These are phyloP conservation scores for Diachasma alloeum DNA, from an alignment of 1,140 invertebrate species.

Conservation along the genomic window DNA sequence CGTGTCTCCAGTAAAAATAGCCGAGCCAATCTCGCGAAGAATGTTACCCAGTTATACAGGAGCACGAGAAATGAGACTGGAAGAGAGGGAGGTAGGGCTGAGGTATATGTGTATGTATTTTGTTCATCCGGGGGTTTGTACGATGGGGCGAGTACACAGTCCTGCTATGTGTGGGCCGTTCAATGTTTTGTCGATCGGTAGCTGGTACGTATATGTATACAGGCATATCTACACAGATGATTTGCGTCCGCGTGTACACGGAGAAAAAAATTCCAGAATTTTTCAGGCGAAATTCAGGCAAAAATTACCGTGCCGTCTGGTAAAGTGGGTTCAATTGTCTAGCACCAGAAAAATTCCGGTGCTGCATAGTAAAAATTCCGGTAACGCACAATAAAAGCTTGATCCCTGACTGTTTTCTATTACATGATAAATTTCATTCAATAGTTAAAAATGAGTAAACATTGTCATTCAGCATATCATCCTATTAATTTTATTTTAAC, in stretches of 20 bases:
- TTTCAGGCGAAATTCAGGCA: too few species aligned
- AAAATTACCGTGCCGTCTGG: too few species aligned
- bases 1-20: conserved; percentile 19
- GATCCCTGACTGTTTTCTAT: too few species aligned
- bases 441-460: too few species aligned
- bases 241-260: neutral
- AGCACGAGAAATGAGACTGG: neutral
- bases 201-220: neutral
- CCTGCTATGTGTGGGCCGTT: neutral
- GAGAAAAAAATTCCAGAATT: too few species aligned
- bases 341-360: too few species aligned
- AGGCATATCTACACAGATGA: neutral
- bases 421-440: too few species aligned
- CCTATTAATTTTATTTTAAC: too few species aligned
- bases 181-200: neutral
- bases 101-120: neutral
- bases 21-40: neutral
- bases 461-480: too few species aligned
- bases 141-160: neutral
- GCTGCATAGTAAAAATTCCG: too few species aligned
- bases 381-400: too few species aligned
- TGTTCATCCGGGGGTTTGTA: neutral
- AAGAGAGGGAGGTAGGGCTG: neutral
- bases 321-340: too few species aligned
- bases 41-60: neutral